Evolutionary conservation across 2,797 vertebrate genomes (phyloP).

Genomic region (Remorina albescens): DNA sequence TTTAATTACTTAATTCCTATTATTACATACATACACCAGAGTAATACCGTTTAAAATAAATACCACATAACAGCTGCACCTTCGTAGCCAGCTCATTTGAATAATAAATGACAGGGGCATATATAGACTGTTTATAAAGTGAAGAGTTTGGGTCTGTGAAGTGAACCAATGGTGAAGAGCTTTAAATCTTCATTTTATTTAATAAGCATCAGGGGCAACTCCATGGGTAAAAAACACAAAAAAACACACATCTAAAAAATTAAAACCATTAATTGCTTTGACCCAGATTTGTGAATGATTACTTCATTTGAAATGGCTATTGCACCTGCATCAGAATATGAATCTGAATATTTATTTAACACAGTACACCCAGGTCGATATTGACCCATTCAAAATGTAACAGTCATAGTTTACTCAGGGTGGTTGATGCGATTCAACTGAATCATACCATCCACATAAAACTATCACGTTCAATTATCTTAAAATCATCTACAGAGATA

Average conservation of each 20-base stretch:
- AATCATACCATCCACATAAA: conserved; percentile 25
- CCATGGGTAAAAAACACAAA: too few species aligned
- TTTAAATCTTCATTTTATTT: too few species aligned
- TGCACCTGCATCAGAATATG: neutral
- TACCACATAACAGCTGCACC: too few species aligned
- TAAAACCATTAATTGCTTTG: too few species aligned
- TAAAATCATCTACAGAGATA: neutral
- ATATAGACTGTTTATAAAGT: too few species aligned
- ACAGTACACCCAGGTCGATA: neutral
- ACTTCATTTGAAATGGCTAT: neutral
- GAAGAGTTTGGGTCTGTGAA: too few species aligned
- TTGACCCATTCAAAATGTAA: conserved; percentile 1
- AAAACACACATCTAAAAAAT: too few species aligned
- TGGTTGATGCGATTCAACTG: conserved; percentile 36
- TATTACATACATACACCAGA: neutral
- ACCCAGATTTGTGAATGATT: too few species aligned
- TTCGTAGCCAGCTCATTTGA: neutral
- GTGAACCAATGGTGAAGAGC: too few species aligned
- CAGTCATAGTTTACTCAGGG: conserved; percentile 58
- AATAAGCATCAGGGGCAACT: too few species aligned
- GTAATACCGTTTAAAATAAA: neutral
- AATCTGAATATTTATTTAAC: too few species aligned
- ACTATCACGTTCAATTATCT: conserved; percentile 2
- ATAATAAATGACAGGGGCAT: neutral
- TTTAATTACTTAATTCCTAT: neutral